Evolutionary conservation across 2,888 invertebrate species (phyloP), one percentile per base, ranked within the genome.

Genomic region (Cybosia mesomella): DNA sequence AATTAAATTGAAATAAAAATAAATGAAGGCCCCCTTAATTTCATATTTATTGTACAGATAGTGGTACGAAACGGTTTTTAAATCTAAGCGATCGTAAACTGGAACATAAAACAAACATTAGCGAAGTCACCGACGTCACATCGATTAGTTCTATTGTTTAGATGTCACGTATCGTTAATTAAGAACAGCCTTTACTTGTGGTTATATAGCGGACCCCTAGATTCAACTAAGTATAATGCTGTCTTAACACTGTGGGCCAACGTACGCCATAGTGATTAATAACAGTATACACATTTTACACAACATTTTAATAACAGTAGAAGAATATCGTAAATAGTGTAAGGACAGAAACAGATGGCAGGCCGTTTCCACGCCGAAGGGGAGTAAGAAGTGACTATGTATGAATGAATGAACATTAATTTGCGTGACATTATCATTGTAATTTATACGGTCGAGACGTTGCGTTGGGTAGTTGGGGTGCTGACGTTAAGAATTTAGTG

Each of bases 141-240:
- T 49, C n/a, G n/a, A 49, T 49, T 18, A n/a, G 49, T 49, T 49
- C 18, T n/a, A 49, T n/a, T 49, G 49, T 49, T 49, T 49, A 49
- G 49, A 9, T 49, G 49, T 49, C 49, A 49, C 49, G 49, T n/a
- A 49, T 49, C 49, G 49, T 49, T 49, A 49, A 49, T 49, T 49
- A 49, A n/a, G 49, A 49, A 49, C 49, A 2, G n/a, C 49, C n/a
- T 49, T 9, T 49, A 15, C 49, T 49, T 49, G 49, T 49, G 49
- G 49, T 49, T 49, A n/a, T 49, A 49, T 49, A 49, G n/a, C n/a
- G 4, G n/a, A n/a, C 49, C 49, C 49, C 15, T 49, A 49, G 49
- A 49, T n/a, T n/a, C n/a, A 49, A 49, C 49, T 49, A n/a, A 49
- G 49, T 9, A 49, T 49, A n/a, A 49, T n/a, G 49, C 8, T 3